Base-by-base conservation (phyloP, 2,113 vertebrate genomes). In the Elgaria multicarinata region DNA sequence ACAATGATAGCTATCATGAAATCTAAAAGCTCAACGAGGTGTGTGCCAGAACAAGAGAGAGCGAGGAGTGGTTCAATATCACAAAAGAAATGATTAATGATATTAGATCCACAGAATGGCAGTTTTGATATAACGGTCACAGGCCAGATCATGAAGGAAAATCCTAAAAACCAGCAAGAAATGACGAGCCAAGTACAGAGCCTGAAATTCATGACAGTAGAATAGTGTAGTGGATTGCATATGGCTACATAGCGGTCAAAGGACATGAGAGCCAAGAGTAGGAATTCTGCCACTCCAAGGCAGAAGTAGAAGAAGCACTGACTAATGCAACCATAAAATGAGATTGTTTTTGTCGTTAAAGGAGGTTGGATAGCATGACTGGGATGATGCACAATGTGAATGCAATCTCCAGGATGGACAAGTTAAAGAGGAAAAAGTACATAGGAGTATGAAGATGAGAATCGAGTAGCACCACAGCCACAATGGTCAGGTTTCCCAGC, bases 341-440 rank as follows among this genome's bases (percentile, higher is more conserved):
- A 95, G 72, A 95, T 92, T 80, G 86, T 89, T 67, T 44, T 93
- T 2, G 26, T 88, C 46, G 9, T 55, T 89, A 74, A 86, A 39
- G 82, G n/a, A 94, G 89, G 84, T 93, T 91, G 88, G 64, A 46
- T 6, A 96, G 87, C 86, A 89, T 95, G 85, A 93, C 42, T 7
- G 91, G 93, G 71, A 87, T 55, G 0, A 91, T 91, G 76, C 90
- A 90, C 13, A 92, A 92, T 20, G 90, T 93, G 53, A 80, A 91
- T 20, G 75, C 91, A 78, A 93, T 90, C 69, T 92, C 94, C n/a
- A 86, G 82, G 83, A 95, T 77, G 58, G 93, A 91, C 66, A 94
- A 92, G 74, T 91, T 93, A 69, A 93, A 90, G 67, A 95, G 92
- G 18, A 95, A 93, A 90, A 93, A 93, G 86, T 93, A 93, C 94